Conservation (phyloP, 2,113 vertebrate genomes). For the Sceloporus undulatus region DNA sequence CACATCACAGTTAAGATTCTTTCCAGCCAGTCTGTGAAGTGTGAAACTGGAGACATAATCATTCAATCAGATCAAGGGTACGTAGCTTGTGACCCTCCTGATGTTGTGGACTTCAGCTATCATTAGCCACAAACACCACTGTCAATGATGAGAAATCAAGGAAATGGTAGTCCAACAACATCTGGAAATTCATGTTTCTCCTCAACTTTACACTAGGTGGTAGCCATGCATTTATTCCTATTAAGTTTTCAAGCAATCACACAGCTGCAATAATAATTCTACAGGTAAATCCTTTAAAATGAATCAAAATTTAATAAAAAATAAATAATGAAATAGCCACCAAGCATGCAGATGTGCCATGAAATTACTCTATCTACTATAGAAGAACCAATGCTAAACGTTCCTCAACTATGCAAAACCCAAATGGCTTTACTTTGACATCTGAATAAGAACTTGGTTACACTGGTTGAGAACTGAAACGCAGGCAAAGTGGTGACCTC, state of each 20-base stretch:
- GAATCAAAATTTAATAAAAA: neutral
- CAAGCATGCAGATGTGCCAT: neutral
- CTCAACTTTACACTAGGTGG: neutral
- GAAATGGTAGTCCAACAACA: neutral
- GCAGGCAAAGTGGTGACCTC: neutral
- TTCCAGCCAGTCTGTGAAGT: neutral
- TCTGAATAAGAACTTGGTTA: neutral
- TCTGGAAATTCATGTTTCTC: neutral
- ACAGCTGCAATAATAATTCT: neutral
- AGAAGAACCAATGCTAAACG: neutral
- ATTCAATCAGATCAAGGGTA: neutral
- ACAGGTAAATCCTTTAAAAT: neutral
- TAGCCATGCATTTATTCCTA: neutral
- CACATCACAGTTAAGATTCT: neutral
- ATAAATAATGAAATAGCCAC: neutral
- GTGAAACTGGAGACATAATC: neutral
- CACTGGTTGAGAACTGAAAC: neutral
- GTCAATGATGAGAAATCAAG: neutral
- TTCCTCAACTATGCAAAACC: neutral
- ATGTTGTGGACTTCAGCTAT: neutral
- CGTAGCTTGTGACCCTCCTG: neutral
- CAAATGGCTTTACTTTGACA: neutral
- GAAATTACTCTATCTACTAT: neutral
- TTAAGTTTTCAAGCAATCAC: neutral
- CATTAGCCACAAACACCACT: neutral